Evolutionary conservation across 2,888 invertebrate species (phyloP).

Genomic region (Dermolepida albohirtum): DNA sequence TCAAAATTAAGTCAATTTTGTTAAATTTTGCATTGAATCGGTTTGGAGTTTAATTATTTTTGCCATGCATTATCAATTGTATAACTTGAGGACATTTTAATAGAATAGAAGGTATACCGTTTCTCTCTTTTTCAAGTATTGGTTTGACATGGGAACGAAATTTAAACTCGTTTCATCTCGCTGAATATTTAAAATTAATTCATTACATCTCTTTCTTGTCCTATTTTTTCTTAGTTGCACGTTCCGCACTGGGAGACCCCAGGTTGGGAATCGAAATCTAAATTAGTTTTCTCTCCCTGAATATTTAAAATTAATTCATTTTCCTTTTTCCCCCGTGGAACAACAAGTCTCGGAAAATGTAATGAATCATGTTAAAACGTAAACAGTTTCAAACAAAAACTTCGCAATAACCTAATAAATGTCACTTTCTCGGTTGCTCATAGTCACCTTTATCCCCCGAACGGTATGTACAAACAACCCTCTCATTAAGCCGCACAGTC

Average conservation of each 20-base stretch:
- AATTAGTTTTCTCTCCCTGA: no score
- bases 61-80: no score
- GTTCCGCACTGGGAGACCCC: no score
- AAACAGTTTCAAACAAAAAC: conserved; percentile 1
- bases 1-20: no score
- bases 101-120: no score
- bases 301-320: background rate
- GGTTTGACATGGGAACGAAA: no score
- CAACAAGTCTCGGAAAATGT: background rate
- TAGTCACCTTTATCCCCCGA: background rate
- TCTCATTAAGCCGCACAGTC: conserved; percentile 14
- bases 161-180: background rate
- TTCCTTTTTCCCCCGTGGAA: background rate
- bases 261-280: no score
- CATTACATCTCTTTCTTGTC: conserved; percentile 2
- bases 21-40: no score
- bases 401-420: conserved; percentile 11
- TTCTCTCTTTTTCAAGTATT: no score
- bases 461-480: conserved; percentile 6
- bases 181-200: conserved; percentile 17
- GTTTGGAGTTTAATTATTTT: no score
- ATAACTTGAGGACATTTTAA: no score
- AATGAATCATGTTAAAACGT: conserved; percentile 17
- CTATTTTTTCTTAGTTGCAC: background rate
- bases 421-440: conserved; percentile 1